Conservation (phyloP, 1,140 invertebrate genomes). For the Drosophila tropicalis region DNA sequence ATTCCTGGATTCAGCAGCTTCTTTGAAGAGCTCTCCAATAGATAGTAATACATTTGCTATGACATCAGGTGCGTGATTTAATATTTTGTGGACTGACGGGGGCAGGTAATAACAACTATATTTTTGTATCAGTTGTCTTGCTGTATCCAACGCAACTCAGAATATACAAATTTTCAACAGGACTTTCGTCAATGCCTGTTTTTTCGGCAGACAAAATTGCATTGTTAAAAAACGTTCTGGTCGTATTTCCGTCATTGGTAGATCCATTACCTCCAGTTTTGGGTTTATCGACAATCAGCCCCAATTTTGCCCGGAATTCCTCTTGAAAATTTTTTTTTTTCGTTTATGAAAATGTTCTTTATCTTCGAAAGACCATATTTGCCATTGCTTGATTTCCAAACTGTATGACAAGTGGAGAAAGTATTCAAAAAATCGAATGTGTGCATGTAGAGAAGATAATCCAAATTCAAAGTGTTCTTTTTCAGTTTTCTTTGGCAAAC, state of each 20-base stretch:
- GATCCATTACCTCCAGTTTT: no score
- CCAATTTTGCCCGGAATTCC: no score
- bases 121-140: neutral
- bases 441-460: neutral
- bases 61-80: neutral
- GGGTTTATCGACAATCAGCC: no score
- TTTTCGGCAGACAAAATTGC: conserved; percentile 2
- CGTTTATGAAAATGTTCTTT: no score
- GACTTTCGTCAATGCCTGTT: neutral
- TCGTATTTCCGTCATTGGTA: no score
- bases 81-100: neutral
- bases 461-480: no score
- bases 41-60: neutral
- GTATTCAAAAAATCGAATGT: conserved; percentile 10
- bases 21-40: conserved; percentile 1
- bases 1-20: conserved; percentile 8
- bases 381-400: no score
- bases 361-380: no score
- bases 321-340: no score
- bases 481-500: neutral
- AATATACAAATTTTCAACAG: conserved; percentile 2
- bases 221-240: neutral
- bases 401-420: neutral
- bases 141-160: neutral
- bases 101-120: conserved; percentile 1